These are phyloP conservation scores for Lacerta viridis DNA, from an alignment of 2,797 vertebrate species.

Conservation along the genomic window DNA sequence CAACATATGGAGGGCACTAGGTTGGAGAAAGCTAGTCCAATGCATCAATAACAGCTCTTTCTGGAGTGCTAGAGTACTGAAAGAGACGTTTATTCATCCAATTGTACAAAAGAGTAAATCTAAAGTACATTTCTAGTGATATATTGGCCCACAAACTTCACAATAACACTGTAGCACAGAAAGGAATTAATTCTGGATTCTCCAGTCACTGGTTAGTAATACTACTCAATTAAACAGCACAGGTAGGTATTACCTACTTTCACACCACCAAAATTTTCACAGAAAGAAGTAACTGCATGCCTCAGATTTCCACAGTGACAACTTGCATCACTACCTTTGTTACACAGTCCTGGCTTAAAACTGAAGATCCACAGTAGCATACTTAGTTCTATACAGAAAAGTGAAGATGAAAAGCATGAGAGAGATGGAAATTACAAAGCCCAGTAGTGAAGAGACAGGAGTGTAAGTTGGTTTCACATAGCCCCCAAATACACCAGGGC, in stretches of 20 bases:
- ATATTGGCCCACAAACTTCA: too few species aligned
- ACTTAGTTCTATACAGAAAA: constrained; percentile 6
- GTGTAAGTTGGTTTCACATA: neutral
- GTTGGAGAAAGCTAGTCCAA: too few species aligned
- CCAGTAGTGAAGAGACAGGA: neutral
- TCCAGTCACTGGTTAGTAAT: neutral
- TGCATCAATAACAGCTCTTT: too few species aligned
- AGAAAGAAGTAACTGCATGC: neutral
- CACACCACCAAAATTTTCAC: neutral
- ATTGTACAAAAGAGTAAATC: neutral
- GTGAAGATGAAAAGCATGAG: neutral
- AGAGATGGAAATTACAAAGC: neutral
- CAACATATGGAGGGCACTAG: too few species aligned
- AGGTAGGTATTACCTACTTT: neutral
- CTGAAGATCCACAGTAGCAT: constrained; percentile 1
- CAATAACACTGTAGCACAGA: neutral
- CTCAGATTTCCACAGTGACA: neutral
- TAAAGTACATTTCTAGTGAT: neutral
- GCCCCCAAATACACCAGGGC: constrained; percentile 2
- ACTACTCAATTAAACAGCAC: neutral
- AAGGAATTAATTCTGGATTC: neutral
- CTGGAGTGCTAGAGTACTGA: neutral
- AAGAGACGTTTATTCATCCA: neutral
- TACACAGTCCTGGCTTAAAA: neutral
- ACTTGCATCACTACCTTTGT: neutral